These are phyloP conservation scores for Pangasius mekongensis DNA, from an alignment of 2,797 vertebrate species.

Conservation along the genomic window DNA sequence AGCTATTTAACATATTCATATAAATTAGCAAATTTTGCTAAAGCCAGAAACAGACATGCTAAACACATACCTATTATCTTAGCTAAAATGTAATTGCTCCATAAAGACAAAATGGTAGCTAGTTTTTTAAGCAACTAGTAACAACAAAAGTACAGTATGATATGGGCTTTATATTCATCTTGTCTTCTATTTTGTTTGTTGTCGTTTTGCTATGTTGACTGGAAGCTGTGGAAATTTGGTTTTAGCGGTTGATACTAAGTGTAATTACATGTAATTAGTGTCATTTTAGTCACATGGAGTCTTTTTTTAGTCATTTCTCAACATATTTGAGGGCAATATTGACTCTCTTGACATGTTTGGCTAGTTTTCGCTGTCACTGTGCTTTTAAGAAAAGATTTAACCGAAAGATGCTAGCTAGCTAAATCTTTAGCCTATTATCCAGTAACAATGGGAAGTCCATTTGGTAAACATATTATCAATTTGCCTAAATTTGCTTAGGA, in stretches of 20 bases:
- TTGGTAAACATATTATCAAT: background rate
- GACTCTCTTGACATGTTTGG: background rate
- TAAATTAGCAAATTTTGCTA: background rate
- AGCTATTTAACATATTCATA: background rate
- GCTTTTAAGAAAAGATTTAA: background rate
- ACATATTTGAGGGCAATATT: background rate
- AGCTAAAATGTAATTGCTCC: background rate
- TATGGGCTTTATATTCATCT: background rate
- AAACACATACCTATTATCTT: background rate
- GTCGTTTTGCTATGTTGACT: background rate
- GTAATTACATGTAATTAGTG: background rate
- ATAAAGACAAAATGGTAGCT: background rate
- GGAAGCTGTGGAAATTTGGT: background rate
- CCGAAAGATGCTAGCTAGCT: background rate
- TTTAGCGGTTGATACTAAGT: background rate
- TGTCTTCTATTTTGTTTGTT: background rate
- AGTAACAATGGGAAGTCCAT: background rate
- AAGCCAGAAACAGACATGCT: background rate
- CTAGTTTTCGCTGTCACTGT: background rate
- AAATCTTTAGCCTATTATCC: background rate
- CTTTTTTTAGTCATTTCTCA: background rate
- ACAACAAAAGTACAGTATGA: background rate
- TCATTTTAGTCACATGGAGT: background rate
- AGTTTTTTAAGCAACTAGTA: background rate
- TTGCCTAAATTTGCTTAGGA: background rate